These are phyloP conservation scores for Drosophila emarginata DNA, from an alignment of 2,888 invertebrate genomes.

Conservation along the genomic window DNA sequence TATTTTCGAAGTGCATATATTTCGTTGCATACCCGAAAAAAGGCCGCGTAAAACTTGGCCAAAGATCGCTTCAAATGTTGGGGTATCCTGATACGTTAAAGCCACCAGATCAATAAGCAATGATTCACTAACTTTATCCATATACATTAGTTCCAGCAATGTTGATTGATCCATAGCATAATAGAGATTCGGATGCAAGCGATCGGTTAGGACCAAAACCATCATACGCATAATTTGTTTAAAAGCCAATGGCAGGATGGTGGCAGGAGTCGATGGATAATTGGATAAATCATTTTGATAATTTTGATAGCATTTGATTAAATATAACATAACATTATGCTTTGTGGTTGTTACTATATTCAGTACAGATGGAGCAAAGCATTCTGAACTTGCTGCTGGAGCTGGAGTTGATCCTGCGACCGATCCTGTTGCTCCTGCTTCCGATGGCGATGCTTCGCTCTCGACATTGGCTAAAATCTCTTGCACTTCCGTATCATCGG, in stretches of 20 bases:
- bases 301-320: constrained; percentile 78
- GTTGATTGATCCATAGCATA: constrained; percentile 83
- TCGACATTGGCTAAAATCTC: constrained; percentile 79
- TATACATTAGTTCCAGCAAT: constrained; percentile 85
- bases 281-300: constrained; percentile 54
- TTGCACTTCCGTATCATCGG: constrained; percentile 82
- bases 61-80: constrained; percentile 79
- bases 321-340: constrained; percentile 78
- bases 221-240: constrained; percentile 68
- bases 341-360: constrained; percentile 63
- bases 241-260: constrained; percentile 36
- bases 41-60: constrained; percentile 79
- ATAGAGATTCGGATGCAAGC: constrained; percentile 74
- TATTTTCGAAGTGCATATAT: constrained; percentile 79
- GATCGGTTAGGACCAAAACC: constrained; percentile 76
- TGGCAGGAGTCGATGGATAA: constrained; percentile 17
- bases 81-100: constrained; percentile 83
- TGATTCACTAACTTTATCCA: constrained; percentile 85
- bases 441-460: constrained; percentile 40
- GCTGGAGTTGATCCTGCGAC: constrained; percentile 42
- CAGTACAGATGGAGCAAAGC: constrained; percentile 45
- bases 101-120: constrained; percentile 85
- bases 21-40: constrained; percentile 82
- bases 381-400: constrained; percentile 29
- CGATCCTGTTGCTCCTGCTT: constrained; percentile 33